Evolutionary conservation across 2,113 vertebrate genomes (phyloP).

Genomic region (Petaurus breviceps): DNA sequence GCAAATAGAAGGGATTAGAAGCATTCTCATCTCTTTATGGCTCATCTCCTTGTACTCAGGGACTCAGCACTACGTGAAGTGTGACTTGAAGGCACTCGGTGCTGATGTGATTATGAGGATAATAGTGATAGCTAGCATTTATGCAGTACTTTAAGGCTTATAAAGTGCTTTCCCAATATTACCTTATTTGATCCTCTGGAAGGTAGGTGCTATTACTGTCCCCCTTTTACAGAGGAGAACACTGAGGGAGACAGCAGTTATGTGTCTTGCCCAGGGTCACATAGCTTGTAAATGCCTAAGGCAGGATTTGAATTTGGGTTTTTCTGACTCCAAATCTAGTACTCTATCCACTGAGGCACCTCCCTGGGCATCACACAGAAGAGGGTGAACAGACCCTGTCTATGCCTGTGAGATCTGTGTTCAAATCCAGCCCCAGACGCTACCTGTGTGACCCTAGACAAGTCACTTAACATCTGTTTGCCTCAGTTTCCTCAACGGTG

Average conservation of each 20-base stretch:
- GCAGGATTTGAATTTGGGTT: neutral
- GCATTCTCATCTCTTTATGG: neutral
- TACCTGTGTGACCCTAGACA: neutral
- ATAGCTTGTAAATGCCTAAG: neutral
- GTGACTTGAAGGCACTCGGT: neutral
- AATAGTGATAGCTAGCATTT: neutral
- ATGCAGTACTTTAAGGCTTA: neutral
- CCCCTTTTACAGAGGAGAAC: neutral
- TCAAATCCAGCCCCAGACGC: neutral
- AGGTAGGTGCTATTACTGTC: neutral
- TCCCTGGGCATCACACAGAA: neutral
- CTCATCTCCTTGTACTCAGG: neutral
- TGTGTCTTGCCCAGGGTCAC: too few relatives aligned
- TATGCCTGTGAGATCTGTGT: neutral
- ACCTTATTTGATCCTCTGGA: neutral
- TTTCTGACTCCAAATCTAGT: neutral
- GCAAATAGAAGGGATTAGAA: neutral
- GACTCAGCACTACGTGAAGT: neutral
- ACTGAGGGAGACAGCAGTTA: neutral
- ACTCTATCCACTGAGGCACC: constrained; percentile 22
- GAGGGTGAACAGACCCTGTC: neutral
- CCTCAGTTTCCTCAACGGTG: neutral
- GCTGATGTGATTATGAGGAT: neutral
- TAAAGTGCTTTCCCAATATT: neutral
- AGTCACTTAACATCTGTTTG: neutral